phyloP scores from a whole-genome alignment of 1,140 invertebrate genomes.

The Nylanderia fulva region DNA sequence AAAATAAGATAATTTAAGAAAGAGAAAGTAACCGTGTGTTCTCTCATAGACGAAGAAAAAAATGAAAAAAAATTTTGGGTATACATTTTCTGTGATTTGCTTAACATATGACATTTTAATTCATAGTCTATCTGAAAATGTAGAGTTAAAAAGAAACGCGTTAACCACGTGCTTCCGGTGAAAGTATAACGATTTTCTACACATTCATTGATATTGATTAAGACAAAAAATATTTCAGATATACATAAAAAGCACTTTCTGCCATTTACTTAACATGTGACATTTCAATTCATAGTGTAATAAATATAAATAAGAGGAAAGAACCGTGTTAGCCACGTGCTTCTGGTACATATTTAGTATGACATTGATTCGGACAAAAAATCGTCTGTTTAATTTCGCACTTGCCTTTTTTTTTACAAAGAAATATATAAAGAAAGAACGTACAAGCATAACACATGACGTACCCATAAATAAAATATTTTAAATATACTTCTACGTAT shows the following conservation, averaged over 20 bases:
- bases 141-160: not conserved
- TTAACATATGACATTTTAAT: too few species aligned
- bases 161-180: not conserved
- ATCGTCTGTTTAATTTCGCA: too few species aligned
- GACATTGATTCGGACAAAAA: not conserved
- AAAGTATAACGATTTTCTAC: not conserved
- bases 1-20: not conserved
- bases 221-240: too few species aligned
- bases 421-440: not conserved
- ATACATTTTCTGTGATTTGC: not conserved
- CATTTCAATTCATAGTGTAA: too few species aligned
- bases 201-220: not conserved
- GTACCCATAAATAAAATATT: not conserved
- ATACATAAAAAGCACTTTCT: too few species aligned
- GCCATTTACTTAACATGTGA: too few species aligned
- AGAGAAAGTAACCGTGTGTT: too few species aligned
- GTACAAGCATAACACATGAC: not conserved
- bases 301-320: too few species aligned
- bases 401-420: not conserved
- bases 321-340: too few species aligned
- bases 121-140: not conserved
- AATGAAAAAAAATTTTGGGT: not conserved
- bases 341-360: too few species aligned
- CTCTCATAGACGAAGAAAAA: too few species aligned
- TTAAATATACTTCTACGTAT: not conserved